These are phyloP conservation scores for Gryllus longicercus DNA, from an alignment of 2,888 invertebrate species.

Conservation along the genomic window DNA sequence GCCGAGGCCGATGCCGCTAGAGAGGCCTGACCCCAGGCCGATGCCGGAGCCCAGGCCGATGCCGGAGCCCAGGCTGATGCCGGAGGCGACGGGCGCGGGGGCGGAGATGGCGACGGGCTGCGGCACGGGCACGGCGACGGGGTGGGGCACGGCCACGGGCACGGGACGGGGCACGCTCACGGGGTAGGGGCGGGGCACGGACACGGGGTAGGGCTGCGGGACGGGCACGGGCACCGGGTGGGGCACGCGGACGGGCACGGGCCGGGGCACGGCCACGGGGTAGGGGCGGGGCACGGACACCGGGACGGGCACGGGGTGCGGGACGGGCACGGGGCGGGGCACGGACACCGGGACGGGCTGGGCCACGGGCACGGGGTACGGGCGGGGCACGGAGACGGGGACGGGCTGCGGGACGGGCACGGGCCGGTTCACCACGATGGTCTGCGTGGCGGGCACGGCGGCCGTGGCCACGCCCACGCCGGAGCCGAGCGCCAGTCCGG, in stretches of 20 bases:
- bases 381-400: slow-evolving; percentile 23
- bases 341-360: slow-evolving; percentile 26
- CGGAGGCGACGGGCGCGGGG: not conserved
- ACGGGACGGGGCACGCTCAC: slow-evolving; percentile 23
- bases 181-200: slow-evolving; percentile 26
- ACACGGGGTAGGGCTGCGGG: slow-evolving; percentile 27
- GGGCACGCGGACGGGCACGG: not conserved
- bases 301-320: slow-evolving; percentile 18
- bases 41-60: not conserved
- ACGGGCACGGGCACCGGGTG: slow-evolving; percentile 22
- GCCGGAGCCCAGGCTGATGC: not conserved
- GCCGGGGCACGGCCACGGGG: slow-evolving; percentile 24
- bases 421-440: slow-evolving; percentile 5
- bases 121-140: not conserved
- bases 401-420: slow-evolving; percentile 24
- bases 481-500: not conserved
- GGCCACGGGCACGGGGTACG: slow-evolving; percentile 24
- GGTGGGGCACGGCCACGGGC: slow-evolving; percentile 18
- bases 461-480: not conserved
- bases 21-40: not conserved
- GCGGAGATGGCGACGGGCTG: not conserved
- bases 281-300: slow-evolving; percentile 25
- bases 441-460: not conserved
- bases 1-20: not conserved
- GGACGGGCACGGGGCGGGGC: slow-evolving; percentile 25